Percentiles rank a stretch among this genome's conserved stretches.
phyloP scores from a whole-genome alignment of 2,113 vertebrate species.

The Dicaeum eximium region DNA sequence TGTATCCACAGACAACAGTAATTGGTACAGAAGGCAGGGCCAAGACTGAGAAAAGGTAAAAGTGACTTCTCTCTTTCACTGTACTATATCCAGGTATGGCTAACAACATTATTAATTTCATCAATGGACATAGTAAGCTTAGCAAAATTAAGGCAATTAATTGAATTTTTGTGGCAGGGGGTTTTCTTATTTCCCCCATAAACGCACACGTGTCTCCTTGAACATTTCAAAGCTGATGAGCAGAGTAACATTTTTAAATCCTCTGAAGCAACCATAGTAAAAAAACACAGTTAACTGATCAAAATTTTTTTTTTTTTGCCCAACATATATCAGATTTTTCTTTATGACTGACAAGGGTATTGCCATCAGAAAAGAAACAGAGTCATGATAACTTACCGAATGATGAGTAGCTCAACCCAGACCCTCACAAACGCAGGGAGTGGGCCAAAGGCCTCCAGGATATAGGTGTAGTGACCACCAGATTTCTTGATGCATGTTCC shows the following conservation, averaged over 20 bases:
- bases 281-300: neutral
- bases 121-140: neutral
- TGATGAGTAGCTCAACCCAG: constrained; percentile 90
- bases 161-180: neutral
- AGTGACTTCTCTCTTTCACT: neutral
- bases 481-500: constrained; percentile 96
- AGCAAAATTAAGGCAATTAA: neutral
- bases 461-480: constrained; percentile 94
- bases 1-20: neutral
- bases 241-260: neutral
- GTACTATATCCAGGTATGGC: neutral
- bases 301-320: neutral
- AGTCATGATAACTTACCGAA: constrained; percentile 78
- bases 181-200: neutral
- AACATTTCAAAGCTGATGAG: neutral
- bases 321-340: neutral
- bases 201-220: rapidly evolving
- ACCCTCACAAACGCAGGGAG: constrained; percentile 89
- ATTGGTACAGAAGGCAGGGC: neutral
- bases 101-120: neutral
- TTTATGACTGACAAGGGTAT: neutral
- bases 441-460: constrained; percentile 93
- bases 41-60: neutral
- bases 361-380: neutral
- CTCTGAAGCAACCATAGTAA: neutral